These are phyloP conservation scores for Apodemia hepburni DNA, from an alignment of 2,888 invertebrate species.

Conservation along the genomic window DNA sequence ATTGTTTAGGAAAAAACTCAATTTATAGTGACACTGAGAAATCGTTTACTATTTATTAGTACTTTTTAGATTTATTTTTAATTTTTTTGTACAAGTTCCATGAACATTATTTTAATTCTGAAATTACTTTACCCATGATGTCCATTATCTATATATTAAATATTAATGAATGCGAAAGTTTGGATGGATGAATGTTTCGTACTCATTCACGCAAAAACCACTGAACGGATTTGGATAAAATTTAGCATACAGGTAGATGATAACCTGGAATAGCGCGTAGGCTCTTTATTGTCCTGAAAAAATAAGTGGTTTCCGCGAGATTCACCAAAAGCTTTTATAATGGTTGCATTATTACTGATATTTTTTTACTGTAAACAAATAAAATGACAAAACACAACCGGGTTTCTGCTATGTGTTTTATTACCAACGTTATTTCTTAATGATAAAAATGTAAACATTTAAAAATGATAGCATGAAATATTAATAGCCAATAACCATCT, in stretches of 20 bases:
- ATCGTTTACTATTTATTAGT: slow-evolving; percentile 15
- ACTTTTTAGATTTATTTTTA: not conserved
- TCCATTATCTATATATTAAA: too few relatives aligned
- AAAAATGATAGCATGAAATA: slow-evolving; percentile 17
- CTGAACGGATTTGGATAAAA: too few relatives aligned
- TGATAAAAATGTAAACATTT: slow-evolving; percentile 3
- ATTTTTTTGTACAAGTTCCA: not conserved
- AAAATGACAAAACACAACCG: not conserved
- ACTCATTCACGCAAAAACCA: too few relatives aligned
- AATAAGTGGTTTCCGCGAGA: too few relatives aligned
- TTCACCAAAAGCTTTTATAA: too few relatives aligned
- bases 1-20: slow-evolving; percentile 20
- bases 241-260: too few relatives aligned
- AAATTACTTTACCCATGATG: not conserved
- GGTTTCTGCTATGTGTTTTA: not conserved
- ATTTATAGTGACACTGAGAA: slow-evolving; percentile 1
- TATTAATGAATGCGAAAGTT: too few relatives aligned
- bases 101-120: not conserved
- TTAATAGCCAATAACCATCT: slow-evolving; percentile 29
- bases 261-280: too few relatives aligned
- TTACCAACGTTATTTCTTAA: not conserved
- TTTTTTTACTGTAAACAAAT: too few relatives aligned
- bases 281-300: too few relatives aligned
- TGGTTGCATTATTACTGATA: too few relatives aligned
- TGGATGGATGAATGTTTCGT: too few relatives aligned